Evolutionary conservation across 2,888 invertebrate species (phyloP).

Genomic region (Pyralis farinalis): DNA sequence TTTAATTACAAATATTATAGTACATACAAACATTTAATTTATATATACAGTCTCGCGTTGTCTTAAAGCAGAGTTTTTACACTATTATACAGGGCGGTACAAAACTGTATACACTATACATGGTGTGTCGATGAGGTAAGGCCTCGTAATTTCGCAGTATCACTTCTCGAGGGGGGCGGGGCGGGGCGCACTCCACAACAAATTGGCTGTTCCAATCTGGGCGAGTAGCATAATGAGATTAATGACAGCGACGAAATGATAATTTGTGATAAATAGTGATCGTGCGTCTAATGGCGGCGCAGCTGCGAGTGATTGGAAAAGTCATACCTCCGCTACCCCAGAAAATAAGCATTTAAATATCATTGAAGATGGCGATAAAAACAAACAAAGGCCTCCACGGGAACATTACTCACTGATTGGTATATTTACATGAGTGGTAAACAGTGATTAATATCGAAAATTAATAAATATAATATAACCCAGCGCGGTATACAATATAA

Average conservation of each 20-base stretch:
- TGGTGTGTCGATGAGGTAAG: conserved; percentile 19
- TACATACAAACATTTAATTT: conserved; percentile 45
- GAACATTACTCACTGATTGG: conserved; percentile 4
- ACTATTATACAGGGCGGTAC: conserved; percentile 50
- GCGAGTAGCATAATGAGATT: conserved; percentile 31
- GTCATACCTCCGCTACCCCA: background rate
- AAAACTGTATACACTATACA: conserved; percentile 36
- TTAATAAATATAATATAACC: conserved; percentile 11
- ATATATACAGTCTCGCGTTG: conserved; percentile 75
- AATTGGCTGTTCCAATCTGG: conserved; percentile 58
- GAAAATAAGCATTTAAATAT: background rate
- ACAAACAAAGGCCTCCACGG: background rate
- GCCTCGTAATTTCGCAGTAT: conserved; percentile 24
- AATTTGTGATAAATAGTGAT: background rate
- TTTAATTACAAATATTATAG: conserved; percentile 64
- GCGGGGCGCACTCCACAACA: conserved; percentile 38
- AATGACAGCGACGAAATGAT: background rate
- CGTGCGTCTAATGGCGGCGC: no score
- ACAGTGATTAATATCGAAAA: conserved; percentile 8
- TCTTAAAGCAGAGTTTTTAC: conserved; percentile 68
- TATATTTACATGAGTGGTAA: conserved; percentile 19
- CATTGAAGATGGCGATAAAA: conserved; percentile 14
- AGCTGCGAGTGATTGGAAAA: no score
- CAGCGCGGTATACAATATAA: conserved; percentile 4
- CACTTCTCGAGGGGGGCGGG: conserved; percentile 18